Conservation (phyloP, 2,113 vertebrate species). For the Bucco capensis region DNA sequence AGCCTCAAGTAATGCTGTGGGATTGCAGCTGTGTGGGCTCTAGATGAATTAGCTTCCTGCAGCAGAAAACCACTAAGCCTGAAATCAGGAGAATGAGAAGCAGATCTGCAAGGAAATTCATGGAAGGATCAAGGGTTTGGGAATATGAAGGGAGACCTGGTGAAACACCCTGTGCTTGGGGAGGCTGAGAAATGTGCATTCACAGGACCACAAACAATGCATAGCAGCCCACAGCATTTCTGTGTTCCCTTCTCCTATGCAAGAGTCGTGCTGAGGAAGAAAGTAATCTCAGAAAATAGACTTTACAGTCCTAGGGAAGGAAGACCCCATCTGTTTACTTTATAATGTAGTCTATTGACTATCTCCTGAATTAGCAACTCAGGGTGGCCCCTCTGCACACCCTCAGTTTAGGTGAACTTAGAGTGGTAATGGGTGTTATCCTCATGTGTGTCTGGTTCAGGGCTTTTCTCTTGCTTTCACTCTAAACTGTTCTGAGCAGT, state of each 20-base stretch:
- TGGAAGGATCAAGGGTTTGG: neutral
- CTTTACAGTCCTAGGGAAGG: neutral
- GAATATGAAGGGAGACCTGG: neutral
- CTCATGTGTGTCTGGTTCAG: neutral
- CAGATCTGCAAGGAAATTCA: neutral
- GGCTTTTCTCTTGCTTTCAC: neutral
- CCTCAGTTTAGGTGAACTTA: neutral
- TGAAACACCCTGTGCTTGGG: neutral
- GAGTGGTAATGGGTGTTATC: neutral
- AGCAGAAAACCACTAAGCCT: neutral
- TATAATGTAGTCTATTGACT: neutral
- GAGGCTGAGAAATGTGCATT: neutral
- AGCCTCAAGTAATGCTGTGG: neutral
- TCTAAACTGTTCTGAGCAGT: neutral
- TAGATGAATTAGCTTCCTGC: neutral
- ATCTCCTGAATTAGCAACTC: neutral
- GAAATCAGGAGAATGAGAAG: neutral
- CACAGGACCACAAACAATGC: neutral
- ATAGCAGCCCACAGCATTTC: accelerated
- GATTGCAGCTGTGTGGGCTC: neutral
- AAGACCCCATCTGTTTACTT: neutral
- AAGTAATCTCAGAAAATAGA: neutral
- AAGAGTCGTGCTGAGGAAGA: neutral
- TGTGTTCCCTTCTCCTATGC: accelerated
- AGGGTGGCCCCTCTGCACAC: neutral